phyloP scores from a whole-genome alignment of 2,113 vertebrate genomes.

The Gorsachius goisagi region DNA sequence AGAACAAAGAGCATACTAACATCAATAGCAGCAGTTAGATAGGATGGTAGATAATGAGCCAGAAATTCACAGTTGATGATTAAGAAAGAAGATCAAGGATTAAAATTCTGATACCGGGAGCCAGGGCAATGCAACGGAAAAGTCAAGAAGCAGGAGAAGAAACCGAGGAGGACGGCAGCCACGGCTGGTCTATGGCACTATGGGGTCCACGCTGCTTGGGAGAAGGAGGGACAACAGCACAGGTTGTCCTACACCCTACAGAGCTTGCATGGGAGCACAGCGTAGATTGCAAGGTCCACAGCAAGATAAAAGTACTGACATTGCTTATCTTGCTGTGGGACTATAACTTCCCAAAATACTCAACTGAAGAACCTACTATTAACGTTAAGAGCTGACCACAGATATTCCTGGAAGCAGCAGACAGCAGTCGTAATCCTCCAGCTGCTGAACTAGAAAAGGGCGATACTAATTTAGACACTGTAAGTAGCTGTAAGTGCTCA shows the following conservation, averaged over 20 bases:
- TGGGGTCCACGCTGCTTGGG: neutral
- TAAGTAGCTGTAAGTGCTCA: neutral
- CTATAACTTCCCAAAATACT: slow-evolving; percentile 12
- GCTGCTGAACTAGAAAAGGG: neutral
- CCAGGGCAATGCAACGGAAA: neutral
- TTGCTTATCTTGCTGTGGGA: neutral
- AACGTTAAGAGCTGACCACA: slow-evolving; percentile 22
- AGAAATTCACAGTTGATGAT: slow-evolving; percentile 2
- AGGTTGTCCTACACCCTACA: neutral
- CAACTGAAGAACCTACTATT: slow-evolving; percentile 16
- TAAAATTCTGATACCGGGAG: neutral
- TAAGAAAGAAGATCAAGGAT: neutral
- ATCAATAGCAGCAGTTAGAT: neutral
- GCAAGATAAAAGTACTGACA: neutral
- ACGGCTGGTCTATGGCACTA: neutral
- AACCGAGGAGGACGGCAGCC: neutral
- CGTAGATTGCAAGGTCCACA: neutral
- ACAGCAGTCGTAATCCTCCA: neutral
- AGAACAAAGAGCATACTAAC: neutral
- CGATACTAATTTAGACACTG: neutral
- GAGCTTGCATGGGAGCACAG: neutral
- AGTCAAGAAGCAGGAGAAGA: neutral
- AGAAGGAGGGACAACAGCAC: neutral
- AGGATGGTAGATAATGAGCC: neutral
- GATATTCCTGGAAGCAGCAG: slow-evolving; percentile 33